Base-by-base conservation (phyloP, 2,113 vertebrate species). In the Dasyprocta punctata region DNA sequence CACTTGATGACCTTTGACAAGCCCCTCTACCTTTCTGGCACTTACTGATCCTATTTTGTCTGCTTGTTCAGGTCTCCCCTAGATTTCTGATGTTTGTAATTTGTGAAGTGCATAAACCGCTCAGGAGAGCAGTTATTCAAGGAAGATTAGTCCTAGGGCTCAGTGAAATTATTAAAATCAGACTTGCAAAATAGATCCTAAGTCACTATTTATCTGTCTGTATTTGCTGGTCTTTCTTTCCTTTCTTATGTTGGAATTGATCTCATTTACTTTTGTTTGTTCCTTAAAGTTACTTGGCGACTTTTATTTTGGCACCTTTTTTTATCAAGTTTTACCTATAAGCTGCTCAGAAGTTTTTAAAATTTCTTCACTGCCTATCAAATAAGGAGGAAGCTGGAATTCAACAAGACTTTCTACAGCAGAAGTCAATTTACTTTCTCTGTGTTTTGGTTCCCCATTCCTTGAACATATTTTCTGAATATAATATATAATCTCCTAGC, bases 1-100 rank as follows among this genome's bases (percentile, higher is more conserved):
- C 97, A 97, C 60, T 94, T 88, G 36, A 65, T 78, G 86, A 95
- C 96, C 90, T 75, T 84, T 63, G 56, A 91, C 92, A 81, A 92
- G 83, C 75, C 61, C 63, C 20, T 85, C 52, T 93, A 92, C 90
- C 60, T 86, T 92, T 82, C 90, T 30, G 33, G 71, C 73, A 20
- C 86, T 94, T 56, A 0, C 9, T 49, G 61, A 28, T n/a, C n/a
- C 41, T 24, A 3, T 52, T 38, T 92, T 6, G 1, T 56, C 65
- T n/a, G 30, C 2, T 73, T 80, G 17, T 85, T 60, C 30, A 11
- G 1, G 4, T 81, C n/a, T 89, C 26, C 1, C 65, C 65, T 82
- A 92, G 73, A 89, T 47, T 91, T 88, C 33, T 60, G 19, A 49
- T 0, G 5, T 52, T 60, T 81, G 2, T 30, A 41, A 73, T 92